A percentile compares a stretch with the other conserved stretches of the same genome.
Conservation (phyloP, 2,888 invertebrate species). For the Calliscelio sp. region DNA sequence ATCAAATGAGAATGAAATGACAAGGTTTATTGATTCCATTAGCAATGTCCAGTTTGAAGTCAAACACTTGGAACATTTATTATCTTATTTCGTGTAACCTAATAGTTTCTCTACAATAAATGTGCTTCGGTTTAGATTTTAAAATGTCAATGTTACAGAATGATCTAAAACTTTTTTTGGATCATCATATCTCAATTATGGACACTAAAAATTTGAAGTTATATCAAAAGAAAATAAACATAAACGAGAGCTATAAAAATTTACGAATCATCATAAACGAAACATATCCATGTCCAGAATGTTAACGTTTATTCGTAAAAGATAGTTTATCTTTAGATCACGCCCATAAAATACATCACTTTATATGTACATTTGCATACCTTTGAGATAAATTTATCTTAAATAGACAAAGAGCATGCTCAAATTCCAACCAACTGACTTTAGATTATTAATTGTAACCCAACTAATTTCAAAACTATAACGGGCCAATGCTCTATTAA, state of each 20-base stretch:
- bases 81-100: no score
- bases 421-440: slow-evolving; percentile 19
- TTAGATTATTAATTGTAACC: not conserved
- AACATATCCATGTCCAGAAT: slow-evolving; percentile 23
- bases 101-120: no score
- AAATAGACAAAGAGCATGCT: slow-evolving; percentile 48
- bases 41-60: no score
- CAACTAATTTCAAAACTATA: slow-evolving; percentile 17
- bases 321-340: slow-evolving; percentile 48
- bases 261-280: slow-evolving; percentile 25
- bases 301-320: slow-evolving; percentile 36
- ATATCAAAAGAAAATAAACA: no score
- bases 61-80: no score
- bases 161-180: no score
- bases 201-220: no score
- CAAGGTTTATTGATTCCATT: not conserved
- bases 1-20: slow-evolving; percentile 6
- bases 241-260: slow-evolving; percentile 3
- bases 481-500: slow-evolving; percentile 38
- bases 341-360: slow-evolving; percentile 32
- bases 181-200: no score
- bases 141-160: no score
- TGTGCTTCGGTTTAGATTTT: no score
- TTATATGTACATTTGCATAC: no score
- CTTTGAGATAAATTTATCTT: slow-evolving; percentile 52